phyloP scores from a whole-genome alignment of 2,888 invertebrate species.

The Hyles lineata region DNA sequence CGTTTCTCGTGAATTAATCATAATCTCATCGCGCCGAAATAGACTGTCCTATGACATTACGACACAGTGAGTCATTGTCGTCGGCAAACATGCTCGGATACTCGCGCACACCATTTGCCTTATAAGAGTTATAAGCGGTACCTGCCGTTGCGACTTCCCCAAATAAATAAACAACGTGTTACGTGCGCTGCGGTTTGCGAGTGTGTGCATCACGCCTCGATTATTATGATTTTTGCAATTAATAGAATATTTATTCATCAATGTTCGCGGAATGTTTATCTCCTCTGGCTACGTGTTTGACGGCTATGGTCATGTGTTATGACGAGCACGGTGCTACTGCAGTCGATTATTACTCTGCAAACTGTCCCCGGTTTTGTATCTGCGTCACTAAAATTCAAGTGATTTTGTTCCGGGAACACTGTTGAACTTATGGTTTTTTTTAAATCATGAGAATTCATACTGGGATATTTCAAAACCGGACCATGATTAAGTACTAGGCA shows the following conservation, averaged over 20 bases:
- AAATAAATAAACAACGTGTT: slow-evolving; percentile 73
- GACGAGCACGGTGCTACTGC: neutral
- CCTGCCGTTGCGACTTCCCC: slow-evolving; percentile 60
- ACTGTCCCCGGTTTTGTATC: too few species aligned
- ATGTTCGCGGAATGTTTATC: slow-evolving; percentile 57
- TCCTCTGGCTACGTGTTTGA: slow-evolving; percentile 14
- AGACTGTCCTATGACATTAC: slow-evolving; percentile 77
- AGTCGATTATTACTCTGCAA: too few species aligned
- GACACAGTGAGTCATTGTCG: slow-evolving; percentile 76
- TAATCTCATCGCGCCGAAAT: slow-evolving; percentile 80
- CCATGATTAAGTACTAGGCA: too few species aligned
- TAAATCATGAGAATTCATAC: too few species aligned
- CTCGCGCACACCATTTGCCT: slow-evolving; percentile 59
- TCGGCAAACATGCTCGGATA: slow-evolving; percentile 64
- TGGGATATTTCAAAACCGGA: too few species aligned
- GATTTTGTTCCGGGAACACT: too few species aligned
- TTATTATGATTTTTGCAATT: slow-evolving; percentile 60
- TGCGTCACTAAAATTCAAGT: too few species aligned
- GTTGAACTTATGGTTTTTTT: too few species aligned
- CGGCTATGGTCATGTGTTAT: slow-evolving; percentile 8
- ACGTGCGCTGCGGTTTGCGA: slow-evolving; percentile 79
- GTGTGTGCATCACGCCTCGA: slow-evolving; percentile 68
- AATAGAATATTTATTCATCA: slow-evolving; percentile 63
- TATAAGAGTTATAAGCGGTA: slow-evolving; percentile 53
- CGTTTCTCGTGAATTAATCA: slow-evolving; percentile 62